Evolutionary conservation across 2,888 invertebrate species (phyloP).

Genomic region (Onchidella celtica): DNA sequence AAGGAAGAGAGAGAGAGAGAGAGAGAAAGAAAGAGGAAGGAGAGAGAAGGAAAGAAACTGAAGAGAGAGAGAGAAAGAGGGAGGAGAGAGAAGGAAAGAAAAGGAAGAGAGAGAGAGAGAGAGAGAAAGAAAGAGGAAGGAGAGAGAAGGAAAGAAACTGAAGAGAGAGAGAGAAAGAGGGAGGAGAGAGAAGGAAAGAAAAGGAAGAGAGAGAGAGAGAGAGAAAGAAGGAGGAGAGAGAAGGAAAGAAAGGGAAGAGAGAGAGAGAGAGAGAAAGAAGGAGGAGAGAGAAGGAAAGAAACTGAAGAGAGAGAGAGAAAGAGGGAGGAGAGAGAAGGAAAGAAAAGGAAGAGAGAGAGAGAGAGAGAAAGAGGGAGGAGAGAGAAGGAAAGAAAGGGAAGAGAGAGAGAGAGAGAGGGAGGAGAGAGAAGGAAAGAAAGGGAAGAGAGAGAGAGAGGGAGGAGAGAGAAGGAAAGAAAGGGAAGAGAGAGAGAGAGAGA

Average conservation of each 20-base stretch:
- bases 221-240: background rate
- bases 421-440: background rate
- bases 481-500: background rate
- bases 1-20: background rate
- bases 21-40: background rate
- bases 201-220: background rate
- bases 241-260: background rate
- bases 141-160: too few relatives aligned
- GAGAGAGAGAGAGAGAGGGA: background rate
- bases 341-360: conserved; percentile 1
- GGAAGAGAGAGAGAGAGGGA: background rate
- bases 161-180: background rate
- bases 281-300: background rate
- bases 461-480: background rate
- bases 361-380: background rate
- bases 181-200: conserved; percentile 6
- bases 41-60: background rate
- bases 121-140: background rate
- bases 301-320: background rate
- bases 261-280: background rate
- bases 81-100: too few relatives aligned
- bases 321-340: background rate
- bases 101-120: background rate
- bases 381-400: background rate
- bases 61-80: too few relatives aligned